Base-by-base conservation (phyloP, 2,797 vertebrate genomes). In the Propithecus perrieri region DNA sequence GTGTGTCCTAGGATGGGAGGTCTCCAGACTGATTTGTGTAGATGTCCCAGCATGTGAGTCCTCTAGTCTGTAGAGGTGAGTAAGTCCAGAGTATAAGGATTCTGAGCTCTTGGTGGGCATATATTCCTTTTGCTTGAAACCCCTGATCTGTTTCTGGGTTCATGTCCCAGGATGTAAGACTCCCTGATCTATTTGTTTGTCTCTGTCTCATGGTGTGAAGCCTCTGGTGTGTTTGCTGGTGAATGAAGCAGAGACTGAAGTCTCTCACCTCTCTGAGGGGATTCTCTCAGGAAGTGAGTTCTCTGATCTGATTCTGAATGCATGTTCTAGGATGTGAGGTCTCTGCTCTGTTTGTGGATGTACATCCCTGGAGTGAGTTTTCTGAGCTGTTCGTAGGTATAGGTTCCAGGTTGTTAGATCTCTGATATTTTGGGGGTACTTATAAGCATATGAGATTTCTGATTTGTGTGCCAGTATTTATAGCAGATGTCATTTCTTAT, bases 111-210 rank as follows among this genome's bases (percentile, higher is more conserved):
- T 84, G 30, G 14, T 61, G n/a, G 28, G 43, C 38, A 13, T 33
- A 53, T 93, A 24, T 89, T 97, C 79, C 46, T 67, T 92, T 92
- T 86, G 22, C 38, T 84, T 83, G 41, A 79, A 75, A 89, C 12
- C 17, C 48, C 65, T 59, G n/a, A 50, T 92, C 46, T 76, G 57
- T 88, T 87, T 95, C 81, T 87, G 28, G 59, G 61, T 80, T 75
- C 79, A 55, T 84, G 43, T 85, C 59, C 30, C 38, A 43, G 78
- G n/a, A 85, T 53, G 59, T 86, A 86, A 92, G 86, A 71, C 50
- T 87, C 89, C 63, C 84, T 67, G n/a, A 41, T 87, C 83, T 55
- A 20, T 90, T 43, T 57, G 35, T 83, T 61, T 81, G 71, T 94
- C 48, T 92, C 63, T 85, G 46, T 85, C 30, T 80, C 6, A 13